Evolutionary conservation across 2,888 invertebrate genomes (phyloP), one percentile per base, ranked within the genome.

Genomic region (Mamestra brassicae): DNA sequence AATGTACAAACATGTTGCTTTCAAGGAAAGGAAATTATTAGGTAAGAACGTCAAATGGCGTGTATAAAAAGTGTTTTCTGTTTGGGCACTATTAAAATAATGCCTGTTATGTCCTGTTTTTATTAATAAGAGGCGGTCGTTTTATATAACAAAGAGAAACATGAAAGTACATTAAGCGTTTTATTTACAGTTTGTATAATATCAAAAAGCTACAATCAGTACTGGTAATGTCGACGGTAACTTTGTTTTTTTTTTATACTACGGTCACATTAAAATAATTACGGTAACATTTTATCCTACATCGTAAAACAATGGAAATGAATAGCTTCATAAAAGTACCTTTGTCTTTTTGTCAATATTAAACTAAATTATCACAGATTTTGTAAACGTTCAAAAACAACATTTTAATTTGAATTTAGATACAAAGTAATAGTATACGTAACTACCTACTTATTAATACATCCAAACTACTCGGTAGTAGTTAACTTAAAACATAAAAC

Each of bases 331-430:
- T 74, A 77, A 74, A 77, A 78, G 62, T 75, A 79, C 73, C 7
- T 75, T 66, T 42, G 80, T 66, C 81, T 61, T 80, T 78, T 72
- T 71, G 71, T 67, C 77, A 83, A 78, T 45, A 79, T 80, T 77
- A 73, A 87, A 87, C 77, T 85, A 78, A 87, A 86, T 76, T 87
- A 87, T 87, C 87, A 87, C 87, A 87, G 87, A 86, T 85, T 87
- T 87, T 71, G 67, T 78, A 87, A 86, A 82, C 69, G 45, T 85
- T 73, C 65, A 75, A 75, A 78, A 83, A 75, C 74, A 81, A 72
- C 47, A 11, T 69, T 67, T 77, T 66, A 15, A 68, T 58, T 45
- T 64, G 13, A 71, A 67, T 58, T 13, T 61, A 60, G 38, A 64
- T 69, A 67, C 3, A 61, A 75, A 71, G 26, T 55, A 63, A 50